These are phyloP conservation scores for Macaria notata DNA, from an alignment of 2,888 invertebrate species.

Conservation along the genomic window DNA sequence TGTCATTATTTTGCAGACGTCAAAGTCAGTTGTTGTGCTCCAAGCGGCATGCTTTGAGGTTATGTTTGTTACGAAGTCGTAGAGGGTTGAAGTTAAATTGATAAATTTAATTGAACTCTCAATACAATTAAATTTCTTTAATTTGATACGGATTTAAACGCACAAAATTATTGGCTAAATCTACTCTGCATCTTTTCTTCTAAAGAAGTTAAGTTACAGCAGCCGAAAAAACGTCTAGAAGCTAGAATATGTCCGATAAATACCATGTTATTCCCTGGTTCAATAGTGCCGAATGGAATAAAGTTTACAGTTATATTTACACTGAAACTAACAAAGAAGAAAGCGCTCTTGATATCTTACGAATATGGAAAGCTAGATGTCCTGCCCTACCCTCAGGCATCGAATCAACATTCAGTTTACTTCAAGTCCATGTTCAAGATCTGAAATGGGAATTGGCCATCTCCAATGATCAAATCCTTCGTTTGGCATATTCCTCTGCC, in stretches of 20 bases:
- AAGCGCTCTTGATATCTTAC: conserved; percentile 71
- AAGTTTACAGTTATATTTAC: conserved; percentile 72
- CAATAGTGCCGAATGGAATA: conserved; percentile 76
- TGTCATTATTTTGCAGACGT: too few species aligned
- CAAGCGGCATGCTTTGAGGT: too few species aligned
- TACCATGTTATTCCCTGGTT: conserved; percentile 72
- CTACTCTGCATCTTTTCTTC: too few species aligned
- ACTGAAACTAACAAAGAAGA: conserved; percentile 53
- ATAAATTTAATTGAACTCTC: too few species aligned
- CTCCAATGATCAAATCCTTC: conserved; percentile 69
- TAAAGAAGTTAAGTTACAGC: too few species aligned
- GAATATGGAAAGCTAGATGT: conserved; percentile 82
- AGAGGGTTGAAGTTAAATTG: too few species aligned
- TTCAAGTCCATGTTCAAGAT: conserved; percentile 77
- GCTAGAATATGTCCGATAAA: conserved; percentile 50
- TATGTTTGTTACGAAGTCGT: too few species aligned
- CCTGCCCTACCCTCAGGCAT: conserved; percentile 82
- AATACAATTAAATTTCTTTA: too few species aligned
- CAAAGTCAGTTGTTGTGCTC: too few species aligned
- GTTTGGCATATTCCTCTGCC: conserved; percentile 83
- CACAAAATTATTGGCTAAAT: too few species aligned
- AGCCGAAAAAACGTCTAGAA: background rate
- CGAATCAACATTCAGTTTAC: conserved; percentile 81
- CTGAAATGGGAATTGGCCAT: conserved; percentile 40
- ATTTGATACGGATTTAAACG: too few species aligned